Evolutionary conservation across 2,888 invertebrate species (phyloP).

Genomic region (Allophyes oxyacanthae): DNA sequence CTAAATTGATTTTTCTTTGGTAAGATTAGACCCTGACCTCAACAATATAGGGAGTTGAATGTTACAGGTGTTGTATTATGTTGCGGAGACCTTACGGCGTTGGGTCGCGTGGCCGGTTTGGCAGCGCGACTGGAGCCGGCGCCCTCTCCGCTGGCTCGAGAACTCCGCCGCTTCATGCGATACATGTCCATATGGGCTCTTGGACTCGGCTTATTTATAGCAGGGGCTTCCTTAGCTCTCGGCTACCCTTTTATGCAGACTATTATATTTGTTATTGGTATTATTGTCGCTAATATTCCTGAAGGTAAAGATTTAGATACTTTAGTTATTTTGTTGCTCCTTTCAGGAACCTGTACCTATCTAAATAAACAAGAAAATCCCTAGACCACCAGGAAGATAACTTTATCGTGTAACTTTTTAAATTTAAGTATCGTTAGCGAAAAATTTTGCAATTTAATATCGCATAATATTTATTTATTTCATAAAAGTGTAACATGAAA

Average conservation of each 20-base stretch:
- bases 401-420: no score
- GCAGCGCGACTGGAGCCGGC: slow-evolving; percentile 97
- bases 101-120: slow-evolving; percentile 97
- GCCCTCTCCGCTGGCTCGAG: slow-evolving; percentile 98
- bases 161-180: slow-evolving; percentile 99
- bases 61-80: slow-evolving; percentile 93
- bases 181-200: slow-evolving; percentile 97
- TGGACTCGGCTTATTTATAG: slow-evolving; percentile 97
- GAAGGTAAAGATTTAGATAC: slow-evolving; percentile 90
- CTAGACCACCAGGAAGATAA: no score
- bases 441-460: no score
- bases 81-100: slow-evolving; percentile 94
- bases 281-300: slow-evolving; percentile 99
- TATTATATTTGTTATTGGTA: slow-evolving; percentile 98
- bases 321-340: background rate
- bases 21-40: no score
- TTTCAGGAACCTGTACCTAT: background rate
- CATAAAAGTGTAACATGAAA: no score
- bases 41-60: background rate
- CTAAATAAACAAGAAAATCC: no score
- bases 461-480: no score
- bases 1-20: no score
- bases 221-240: slow-evolving; percentile 96
- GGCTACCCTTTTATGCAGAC: slow-evolving; percentile 99
- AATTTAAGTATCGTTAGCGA: no score